phyloP scores from a whole-genome alignment of 2,113 vertebrate species.

The Centropus bengalensis region DNA sequence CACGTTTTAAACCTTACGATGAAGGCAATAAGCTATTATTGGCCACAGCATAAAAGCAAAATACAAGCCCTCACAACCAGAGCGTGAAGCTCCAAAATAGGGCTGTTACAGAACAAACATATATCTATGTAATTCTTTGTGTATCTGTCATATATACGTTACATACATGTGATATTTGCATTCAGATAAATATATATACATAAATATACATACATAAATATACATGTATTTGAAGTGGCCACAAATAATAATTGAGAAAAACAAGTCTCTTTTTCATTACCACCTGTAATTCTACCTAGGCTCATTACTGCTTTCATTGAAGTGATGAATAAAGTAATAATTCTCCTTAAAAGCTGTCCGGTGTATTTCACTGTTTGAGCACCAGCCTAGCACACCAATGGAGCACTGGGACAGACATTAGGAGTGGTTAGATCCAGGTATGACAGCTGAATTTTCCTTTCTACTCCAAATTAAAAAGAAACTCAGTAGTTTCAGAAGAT shows the following conservation, averaged over 20 bases:
- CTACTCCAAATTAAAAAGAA: not conserved
- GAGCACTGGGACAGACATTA: not conserved
- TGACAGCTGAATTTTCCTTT: not conserved
- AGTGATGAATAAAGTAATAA: not conserved
- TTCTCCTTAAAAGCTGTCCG: not conserved
- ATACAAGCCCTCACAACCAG: not conserved
- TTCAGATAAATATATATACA: not conserved
- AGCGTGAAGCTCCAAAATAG: not conserved
- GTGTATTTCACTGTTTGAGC: not conserved
- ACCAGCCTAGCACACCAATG: not conserved
- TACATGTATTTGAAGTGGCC: not conserved
- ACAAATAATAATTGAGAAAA: not conserved
- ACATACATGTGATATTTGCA: not conserved
- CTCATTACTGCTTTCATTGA: not conserved
- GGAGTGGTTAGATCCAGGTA: not conserved
- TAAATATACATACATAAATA: rapidly evolving
- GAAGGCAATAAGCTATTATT: slow-evolving; percentile 15
- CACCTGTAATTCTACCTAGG: not conserved
- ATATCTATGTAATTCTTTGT: not conserved
- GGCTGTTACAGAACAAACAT: not conserved
- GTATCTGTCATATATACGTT: not conserved
- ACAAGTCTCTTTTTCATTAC: not conserved
- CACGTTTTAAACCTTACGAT: not conserved
- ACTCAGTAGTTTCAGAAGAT: not conserved
- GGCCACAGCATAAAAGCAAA: not conserved